These are phyloP conservation scores for Hetaerina americana DNA, from an alignment of 1,140 invertebrate species.

Conservation along the genomic window DNA sequence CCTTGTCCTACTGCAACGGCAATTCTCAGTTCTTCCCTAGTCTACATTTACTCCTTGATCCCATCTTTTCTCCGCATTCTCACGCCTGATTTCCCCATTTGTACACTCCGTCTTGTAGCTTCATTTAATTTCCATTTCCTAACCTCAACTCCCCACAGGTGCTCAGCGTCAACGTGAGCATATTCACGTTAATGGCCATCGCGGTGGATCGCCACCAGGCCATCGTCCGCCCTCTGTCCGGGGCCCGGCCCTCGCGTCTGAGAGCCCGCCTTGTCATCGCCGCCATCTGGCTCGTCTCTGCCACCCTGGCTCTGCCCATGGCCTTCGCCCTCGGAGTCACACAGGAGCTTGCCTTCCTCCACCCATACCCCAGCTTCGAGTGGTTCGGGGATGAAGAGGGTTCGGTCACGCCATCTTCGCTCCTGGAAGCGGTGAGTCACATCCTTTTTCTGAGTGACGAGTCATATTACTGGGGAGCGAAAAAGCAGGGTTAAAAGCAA, in stretches of 20 bases:
- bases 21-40: too few species aligned
- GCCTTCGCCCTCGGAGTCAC: slow-evolving; percentile 46
- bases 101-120: too few species aligned
- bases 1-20: too few species aligned
- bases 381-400: not conserved
- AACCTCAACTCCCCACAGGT: too few species aligned
- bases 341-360: slow-evolving; percentile 18
- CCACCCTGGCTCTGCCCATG: slow-evolving; percentile 48
- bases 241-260: slow-evolving; percentile 50
- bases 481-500: too few species aligned
- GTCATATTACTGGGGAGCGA: too few species aligned
- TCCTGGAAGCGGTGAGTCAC: not conserved
- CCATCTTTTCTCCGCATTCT: too few species aligned
- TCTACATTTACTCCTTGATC: too few species aligned
- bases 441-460: too few species aligned
- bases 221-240: slow-evolving; percentile 50
- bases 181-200: slow-evolving; percentile 70
- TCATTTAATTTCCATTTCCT: too few species aligned
- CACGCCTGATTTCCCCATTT: too few species aligned
- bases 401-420: not conserved
- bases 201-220: slow-evolving; percentile 61
- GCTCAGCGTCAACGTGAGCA: slow-evolving; percentile 63
- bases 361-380: not conserved
- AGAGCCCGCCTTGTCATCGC: slow-evolving; percentile 49
- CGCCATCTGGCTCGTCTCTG: slow-evolving; percentile 49